Evolutionary conservation across 2,797 vertebrate genomes (phyloP), one percentile per base, ranked within the genome.

Genomic region (Acanthornis magna): DNA sequence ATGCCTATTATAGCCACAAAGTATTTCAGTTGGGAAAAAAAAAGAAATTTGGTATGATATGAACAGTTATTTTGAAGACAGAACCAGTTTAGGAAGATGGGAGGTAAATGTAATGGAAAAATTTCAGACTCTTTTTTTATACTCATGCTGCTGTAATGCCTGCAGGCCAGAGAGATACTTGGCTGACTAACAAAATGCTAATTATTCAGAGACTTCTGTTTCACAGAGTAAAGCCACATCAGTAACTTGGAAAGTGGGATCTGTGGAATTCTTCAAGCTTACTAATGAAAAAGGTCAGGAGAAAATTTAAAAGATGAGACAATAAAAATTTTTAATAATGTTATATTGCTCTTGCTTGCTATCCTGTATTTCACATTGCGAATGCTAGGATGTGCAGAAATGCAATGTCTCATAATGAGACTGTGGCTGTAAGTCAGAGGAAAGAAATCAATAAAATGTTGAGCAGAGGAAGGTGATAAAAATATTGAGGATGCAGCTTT

Each of bases 181-280:
- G 91, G 74, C 93, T 88, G 74, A 85, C 88, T 79, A 88, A 93
- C 66, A 94, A 95, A 92, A 95, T 79, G 53, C 42, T 86, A 95
- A 94, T 86, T 96, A 84, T 67, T 88, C 10, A 11, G 67, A 70
- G 60, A n/a, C 84, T 96, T 90, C 71, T 88, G 90, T 78, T 96
- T 80, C 72, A 89, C 55, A 42, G 32, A 66, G 18, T 88, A 83
- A 86, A 91, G 51, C 21, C 77, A 80, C 51, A 88, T 81, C 83
- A 86, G 60, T 81, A 90, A 81, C 47, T 88, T 62, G 30, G 32
- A 57, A 81, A 84, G 43, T 23, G 65, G 27, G 22, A 88, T 89
- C 58, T 32, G 15, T 58, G 55, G 58, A 88, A 84, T 65, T 88
- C 47, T 58, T 70, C 16, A 75, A 73, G 47, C 0, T 0, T 26